Percentiles rank a stretch among this genome's conserved stretches.
phyloP scores from a whole-genome alignment of 2,888 invertebrate species.

The Andrena fulva region DNA sequence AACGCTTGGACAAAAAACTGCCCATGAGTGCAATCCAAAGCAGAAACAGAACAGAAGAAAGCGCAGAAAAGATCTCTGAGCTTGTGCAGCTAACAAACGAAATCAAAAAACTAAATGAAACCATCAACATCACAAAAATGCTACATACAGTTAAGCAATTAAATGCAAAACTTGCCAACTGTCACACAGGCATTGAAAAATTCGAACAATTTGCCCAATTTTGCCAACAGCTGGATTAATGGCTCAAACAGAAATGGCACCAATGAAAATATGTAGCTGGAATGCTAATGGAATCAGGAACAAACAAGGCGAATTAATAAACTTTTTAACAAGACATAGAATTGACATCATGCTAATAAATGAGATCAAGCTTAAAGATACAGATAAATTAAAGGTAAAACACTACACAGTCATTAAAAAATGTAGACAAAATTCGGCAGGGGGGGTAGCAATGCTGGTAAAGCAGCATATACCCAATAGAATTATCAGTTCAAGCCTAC shows the following conservation, averaged over 20 bases:
- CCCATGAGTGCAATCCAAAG: too few relatives aligned
- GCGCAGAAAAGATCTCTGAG: not conserved
- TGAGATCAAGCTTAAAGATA: conserved; percentile 6
- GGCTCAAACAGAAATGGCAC: not conserved
- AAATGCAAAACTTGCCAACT: not conserved
- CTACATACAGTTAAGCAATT: not conserved
- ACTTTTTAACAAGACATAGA: not conserved
- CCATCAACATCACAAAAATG: not conserved
- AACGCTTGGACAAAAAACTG: too few relatives aligned
- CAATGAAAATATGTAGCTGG: conserved; percentile 18
- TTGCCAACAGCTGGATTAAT: not conserved
- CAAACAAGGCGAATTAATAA: conserved; percentile 9
- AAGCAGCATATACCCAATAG: conserved; percentile 7
- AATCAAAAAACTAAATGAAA: not conserved
- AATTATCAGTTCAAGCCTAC: not conserved
- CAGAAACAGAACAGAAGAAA: not conserved
- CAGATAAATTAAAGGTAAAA: not conserved
- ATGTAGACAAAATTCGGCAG: not conserved
- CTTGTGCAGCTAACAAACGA: not conserved
- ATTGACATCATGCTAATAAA: conserved; percentile 16
- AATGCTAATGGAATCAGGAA: conserved; percentile 14
- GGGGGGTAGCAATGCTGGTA: conserved; percentile 6
- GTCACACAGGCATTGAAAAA: not conserved
- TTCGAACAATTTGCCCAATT: not conserved
- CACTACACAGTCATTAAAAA: conserved; percentile 1